Conservation (phyloP, 2,888 invertebrate species). For the Dynastes maya region DNA sequence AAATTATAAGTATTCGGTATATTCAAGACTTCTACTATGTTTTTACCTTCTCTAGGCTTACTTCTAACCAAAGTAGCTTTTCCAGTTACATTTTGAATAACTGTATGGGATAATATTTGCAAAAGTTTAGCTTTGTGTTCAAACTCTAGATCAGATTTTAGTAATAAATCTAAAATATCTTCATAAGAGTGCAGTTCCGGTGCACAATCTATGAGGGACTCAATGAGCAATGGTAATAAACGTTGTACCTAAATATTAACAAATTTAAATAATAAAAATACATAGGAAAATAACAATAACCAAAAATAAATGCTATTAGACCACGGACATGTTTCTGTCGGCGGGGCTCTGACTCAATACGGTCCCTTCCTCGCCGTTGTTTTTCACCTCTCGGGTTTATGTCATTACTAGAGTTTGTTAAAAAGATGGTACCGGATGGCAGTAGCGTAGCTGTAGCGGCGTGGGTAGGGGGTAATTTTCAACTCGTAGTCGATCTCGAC, state of each 20-base stretch:
- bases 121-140: not conserved
- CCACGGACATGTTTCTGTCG: no score
- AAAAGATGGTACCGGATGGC: no score
- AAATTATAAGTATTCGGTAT: not conserved
- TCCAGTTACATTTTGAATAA: constrained; percentile 33
- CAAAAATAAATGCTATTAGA: no score
- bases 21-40: not conserved
- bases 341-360: no score
- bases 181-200: constrained; percentile 26
- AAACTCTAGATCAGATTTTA: constrained; percentile 2
- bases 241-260: constrained; percentile 6
- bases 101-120: constrained; percentile 14
- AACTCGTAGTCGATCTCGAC: not conserved
- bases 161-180: constrained; percentile 4
- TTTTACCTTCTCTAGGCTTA: constrained; percentile 26
- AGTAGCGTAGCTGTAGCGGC: no score
- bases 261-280: not conserved
- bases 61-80: constrained; percentile 11
- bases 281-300: no score
- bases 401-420: no score
- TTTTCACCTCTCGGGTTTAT: no score
- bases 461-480: not conserved
- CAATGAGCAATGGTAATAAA: constrained; percentile 19
- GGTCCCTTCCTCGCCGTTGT: no score
- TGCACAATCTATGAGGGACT: constrained; percentile 27